A percentile compares a stretch with the other conserved stretches of the same genome.
Evolutionary conservation across 2,888 invertebrate genomes (phyloP).

Genomic region (Alcis repandata): DNA sequence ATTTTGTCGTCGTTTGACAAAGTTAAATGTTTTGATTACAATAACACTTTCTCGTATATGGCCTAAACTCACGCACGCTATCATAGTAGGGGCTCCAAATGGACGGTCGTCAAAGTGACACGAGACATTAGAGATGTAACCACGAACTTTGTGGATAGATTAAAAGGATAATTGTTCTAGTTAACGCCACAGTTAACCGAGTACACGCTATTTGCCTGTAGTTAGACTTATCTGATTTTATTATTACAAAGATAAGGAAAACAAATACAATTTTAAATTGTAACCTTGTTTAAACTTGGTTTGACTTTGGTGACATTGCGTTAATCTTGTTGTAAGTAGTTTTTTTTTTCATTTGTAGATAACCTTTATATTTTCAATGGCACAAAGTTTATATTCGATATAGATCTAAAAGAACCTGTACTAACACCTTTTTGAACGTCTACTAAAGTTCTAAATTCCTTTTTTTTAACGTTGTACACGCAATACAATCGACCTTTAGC

Average conservation of each 20-base stretch:
- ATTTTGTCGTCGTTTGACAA: no score
- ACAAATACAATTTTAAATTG: conserved; percentile 10
- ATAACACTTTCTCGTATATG: background rate
- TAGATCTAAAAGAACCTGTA: background rate
- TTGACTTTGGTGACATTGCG: conserved; percentile 12
- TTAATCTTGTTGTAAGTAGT: conserved; percentile 2
- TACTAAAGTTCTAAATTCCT: no score
- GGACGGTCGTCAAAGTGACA: conserved; percentile 57
- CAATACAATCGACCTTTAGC: conserved; percentile 63
- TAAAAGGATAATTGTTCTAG: conserved; percentile 52
- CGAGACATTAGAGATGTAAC: conserved; percentile 65
- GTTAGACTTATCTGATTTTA: conserved; percentile 35
- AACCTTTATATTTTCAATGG: background rate
- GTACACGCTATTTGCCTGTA: conserved; percentile 21
- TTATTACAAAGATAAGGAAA: conserved; percentile 31
- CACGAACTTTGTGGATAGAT: conserved; percentile 55
- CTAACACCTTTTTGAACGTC: background rate
- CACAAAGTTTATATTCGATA: background rate
- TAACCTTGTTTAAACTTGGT: conserved; percentile 24
- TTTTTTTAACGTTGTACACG: conserved; percentile 10
- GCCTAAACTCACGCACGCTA: background rate
- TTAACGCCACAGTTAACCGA: conserved; percentile 44
- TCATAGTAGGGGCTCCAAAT: conserved; percentile 30
- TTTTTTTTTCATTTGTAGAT: conserved; percentile 2
- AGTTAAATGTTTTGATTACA: no score